Base-by-base conservation (phyloP, 1,140 invertebrate species). In the Catajapyx aquilonaris region DNA sequence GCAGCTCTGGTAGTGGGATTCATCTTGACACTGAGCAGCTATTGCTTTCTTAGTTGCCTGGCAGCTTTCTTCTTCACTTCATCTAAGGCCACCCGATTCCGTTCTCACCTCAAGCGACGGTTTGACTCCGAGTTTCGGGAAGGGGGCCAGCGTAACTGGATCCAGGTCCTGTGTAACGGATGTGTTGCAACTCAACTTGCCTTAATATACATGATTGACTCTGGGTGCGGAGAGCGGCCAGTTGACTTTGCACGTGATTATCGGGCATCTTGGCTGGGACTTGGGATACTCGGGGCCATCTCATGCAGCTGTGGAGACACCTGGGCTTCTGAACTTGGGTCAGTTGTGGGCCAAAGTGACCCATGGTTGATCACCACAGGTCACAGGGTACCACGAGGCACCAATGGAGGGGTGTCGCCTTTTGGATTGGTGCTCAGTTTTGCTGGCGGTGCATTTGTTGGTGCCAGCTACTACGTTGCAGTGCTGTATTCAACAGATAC, bases 261-360 rank as follows among this genome's bases (percentile, higher is more conserved):
- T 49, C 62, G 71, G 46, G 66, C 74, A 15, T 85, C 83, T 3
- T 87, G 81, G 81, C 56, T 86, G 7, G 68, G 74, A 4, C 60
- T 84, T 41, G 78, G 75, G 23, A 68, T 87, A 42, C 55, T 86
- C 44, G 77, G 79, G n/a, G n/a, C n/a, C n/a, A n/a, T n/a, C n/a
- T n/a, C n/a, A n/a, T 84, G 81, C 48, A 75, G 75, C 47, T 84
- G 79, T 54, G 87, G 83, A 4, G 87, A 93, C 50, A 91, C 86
- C 1, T 87, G 83, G 78, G 80, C 85, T 30, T 87, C 81, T 16
- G 87, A 91, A 57, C 54, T 91, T 25, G 86, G 83, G 20, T 67
- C 79, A 22, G 85, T 84, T 0, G 49, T 85, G 5, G 66, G 70
- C 11, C 57, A 48, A 16, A 55, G 60, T 0, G 64, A 79, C 45